A percentile compares a stretch with the other conserved stretches of the same genome.
phyloP scores from a whole-genome alignment of 2,797 vertebrate genomes.

The Glyptemys insculpta region DNA sequence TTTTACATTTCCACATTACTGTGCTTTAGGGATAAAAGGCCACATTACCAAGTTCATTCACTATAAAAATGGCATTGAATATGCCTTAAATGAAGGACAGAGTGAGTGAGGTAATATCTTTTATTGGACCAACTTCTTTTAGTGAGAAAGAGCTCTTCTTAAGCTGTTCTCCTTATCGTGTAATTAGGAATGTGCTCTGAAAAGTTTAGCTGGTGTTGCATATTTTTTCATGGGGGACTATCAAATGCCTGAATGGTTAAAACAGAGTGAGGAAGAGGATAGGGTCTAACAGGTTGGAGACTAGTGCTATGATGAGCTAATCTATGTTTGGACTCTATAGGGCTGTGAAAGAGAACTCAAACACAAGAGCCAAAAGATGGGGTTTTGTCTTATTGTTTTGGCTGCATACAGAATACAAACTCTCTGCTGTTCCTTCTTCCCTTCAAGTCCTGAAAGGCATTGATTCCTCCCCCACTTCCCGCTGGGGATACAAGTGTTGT shows the following conservation, averaged over 20 bases:
- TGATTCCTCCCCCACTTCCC: slow-evolving; percentile 50
- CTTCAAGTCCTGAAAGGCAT: slow-evolving; percentile 57
- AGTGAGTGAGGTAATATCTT: neutral
- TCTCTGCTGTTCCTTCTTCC: slow-evolving; percentile 26
- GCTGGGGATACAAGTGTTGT: slow-evolving; percentile 68
- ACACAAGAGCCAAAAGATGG: slow-evolving; percentile 50
- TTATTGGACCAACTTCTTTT: neutral
- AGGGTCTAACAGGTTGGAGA: slow-evolving; percentile 45
- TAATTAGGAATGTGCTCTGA: slow-evolving; percentile 12
- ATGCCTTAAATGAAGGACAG: slow-evolving; percentile 14
- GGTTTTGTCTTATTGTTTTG: slow-evolving; percentile 73
- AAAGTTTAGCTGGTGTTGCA: neutral
- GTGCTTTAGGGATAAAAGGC: neutral
- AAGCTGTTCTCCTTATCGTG: neutral
- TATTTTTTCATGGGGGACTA: slow-evolving; percentile 15
- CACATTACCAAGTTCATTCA: neutral
- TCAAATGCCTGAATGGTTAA: neutral
- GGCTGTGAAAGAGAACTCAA: slow-evolving; percentile 53
- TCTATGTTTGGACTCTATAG: slow-evolving; percentile 56
- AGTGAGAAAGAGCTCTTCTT: neutral
- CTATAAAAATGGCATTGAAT: neutral
- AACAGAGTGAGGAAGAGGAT: neutral
- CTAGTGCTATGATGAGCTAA: slow-evolving; percentile 50
- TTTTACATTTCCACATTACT: neutral
- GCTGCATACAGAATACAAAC: slow-evolving; percentile 77